Percentiles rank a stretch among this genome's conserved stretches.
Conservation (phyloP, 1,140 invertebrate genomes). For the Agrilus planipennis region DNA sequence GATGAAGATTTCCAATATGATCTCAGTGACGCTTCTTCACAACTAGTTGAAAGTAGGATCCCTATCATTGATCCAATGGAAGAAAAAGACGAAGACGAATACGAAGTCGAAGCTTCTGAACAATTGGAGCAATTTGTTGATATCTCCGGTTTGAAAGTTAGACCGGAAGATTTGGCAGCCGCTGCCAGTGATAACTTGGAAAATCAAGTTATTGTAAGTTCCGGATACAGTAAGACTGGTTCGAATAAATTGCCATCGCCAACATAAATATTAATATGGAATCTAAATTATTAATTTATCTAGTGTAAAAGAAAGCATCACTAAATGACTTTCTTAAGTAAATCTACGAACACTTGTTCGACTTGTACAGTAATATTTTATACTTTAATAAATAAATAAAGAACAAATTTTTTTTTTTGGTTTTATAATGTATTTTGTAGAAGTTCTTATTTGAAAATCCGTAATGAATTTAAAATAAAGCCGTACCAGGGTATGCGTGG, state of each 20-base stretch:
- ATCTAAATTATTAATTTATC: too few species aligned
- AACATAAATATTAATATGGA: too few species aligned
- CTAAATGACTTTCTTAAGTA: too few species aligned
- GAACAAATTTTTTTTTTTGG: too few species aligned
- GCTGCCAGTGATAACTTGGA: slow-evolving; percentile 8
- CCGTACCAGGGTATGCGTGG: too few species aligned
- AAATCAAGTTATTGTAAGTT: slow-evolving; percentile 37
- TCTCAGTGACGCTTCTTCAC: slow-evolving; percentile 16
- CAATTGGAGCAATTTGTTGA: slow-evolving; percentile 24
- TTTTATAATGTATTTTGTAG: too few species aligned
- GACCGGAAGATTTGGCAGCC: slow-evolving; percentile 12
- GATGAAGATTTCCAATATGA: slow-evolving; percentile 5
- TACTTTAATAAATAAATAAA: too few species aligned
- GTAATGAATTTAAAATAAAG: too few species aligned
- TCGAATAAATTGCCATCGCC: slow-evolving; percentile 4
- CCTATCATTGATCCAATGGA: slow-evolving; percentile 21
- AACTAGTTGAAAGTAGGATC: slow-evolving; percentile 19
- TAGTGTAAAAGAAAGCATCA: too few species aligned
- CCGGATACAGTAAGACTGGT: slow-evolving; percentile 36
- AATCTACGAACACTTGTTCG: too few species aligned
- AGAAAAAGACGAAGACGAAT: slow-evolving; percentile 12
- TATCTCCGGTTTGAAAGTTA: slow-evolving; percentile 16
- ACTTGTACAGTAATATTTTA: too few species aligned
- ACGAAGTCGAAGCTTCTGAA: slow-evolving; percentile 20
- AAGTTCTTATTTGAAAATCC: too few species aligned